A percentile compares a stretch with the other conserved stretches of the same genome.
Evolutionary conservation across 2,797 vertebrate species (phyloP).

Genomic region (Microcaecilia unicolor): DNA sequence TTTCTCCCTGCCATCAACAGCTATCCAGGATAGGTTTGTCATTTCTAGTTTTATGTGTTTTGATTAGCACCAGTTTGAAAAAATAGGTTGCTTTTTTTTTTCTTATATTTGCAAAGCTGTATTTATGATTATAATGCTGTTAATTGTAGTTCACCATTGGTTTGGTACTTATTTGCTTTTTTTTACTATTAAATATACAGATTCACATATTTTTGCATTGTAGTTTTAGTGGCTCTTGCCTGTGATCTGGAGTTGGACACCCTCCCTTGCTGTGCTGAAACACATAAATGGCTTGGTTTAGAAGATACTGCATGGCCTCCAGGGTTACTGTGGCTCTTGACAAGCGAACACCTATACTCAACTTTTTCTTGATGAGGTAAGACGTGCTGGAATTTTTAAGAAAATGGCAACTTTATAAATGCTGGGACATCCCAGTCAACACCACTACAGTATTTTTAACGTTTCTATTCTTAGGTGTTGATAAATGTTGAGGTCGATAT

Average conservation of each 20-base stretch:
- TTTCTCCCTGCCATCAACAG: too few species aligned
- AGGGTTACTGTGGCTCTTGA: slow-evolving; percentile 90
- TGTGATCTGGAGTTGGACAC: slow-evolving; percentile 95
- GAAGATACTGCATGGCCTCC: slow-evolving; percentile 89
- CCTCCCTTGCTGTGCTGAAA: slow-evolving; percentile 92
- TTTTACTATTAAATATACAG: rapidly evolving
- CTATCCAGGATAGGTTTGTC: too few species aligned
- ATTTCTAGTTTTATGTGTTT: too few species aligned
- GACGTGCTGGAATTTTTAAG: neutral
- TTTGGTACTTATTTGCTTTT: neutral
- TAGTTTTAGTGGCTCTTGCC: slow-evolving; percentile 91
- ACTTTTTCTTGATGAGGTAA: slow-evolving; percentile 90
- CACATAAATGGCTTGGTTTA: slow-evolving; percentile 98
- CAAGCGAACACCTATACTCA: slow-evolving; percentile 78
- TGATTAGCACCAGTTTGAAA: too few species aligned
- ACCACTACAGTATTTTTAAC: too few species aligned
- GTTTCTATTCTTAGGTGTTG: too few species aligned
- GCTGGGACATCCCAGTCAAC: neutral
- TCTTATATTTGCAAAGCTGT: too few species aligned
- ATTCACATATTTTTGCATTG: neutral
- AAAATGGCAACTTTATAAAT: neutral
- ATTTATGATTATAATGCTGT: too few species aligned
- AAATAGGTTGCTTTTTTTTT: too few species aligned
- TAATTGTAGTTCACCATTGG: too few species aligned
- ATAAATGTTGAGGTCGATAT: too few species aligned